Evolutionary conservation across 2,888 invertebrate genomes (phyloP).

Genomic region (Cryptops parisi): DNA sequence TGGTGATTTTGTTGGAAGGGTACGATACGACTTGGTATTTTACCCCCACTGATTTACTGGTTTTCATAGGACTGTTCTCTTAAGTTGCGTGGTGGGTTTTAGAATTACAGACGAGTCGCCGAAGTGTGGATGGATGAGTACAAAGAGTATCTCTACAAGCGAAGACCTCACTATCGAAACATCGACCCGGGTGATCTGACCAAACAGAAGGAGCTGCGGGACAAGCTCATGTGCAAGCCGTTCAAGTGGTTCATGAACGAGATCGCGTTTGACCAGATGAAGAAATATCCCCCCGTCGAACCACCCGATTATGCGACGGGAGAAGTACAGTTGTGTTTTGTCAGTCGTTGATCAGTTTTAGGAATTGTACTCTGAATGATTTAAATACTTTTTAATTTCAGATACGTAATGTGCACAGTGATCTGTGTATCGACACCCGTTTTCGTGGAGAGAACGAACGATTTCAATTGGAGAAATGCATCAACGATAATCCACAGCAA

Average conservation of each 20-base stretch:
- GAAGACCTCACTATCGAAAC: constrained; percentile 56
- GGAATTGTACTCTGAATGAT: background rate
- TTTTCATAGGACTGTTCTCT: background rate
- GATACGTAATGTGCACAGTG: constrained; percentile 48
- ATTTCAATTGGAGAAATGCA: constrained; percentile 39
- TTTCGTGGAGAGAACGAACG: constrained; percentile 33
- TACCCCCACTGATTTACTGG: too few species aligned
- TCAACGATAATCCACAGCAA: constrained; percentile 37
- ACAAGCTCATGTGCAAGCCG: constrained; percentile 64
- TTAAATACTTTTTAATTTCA: constrained; percentile 27
- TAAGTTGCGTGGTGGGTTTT: constrained; percentile 18
- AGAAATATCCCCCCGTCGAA: constrained; percentile 74
- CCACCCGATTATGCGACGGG: constrained; percentile 70
- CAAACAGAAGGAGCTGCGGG: constrained; percentile 57
- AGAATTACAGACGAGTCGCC: constrained; percentile 85
- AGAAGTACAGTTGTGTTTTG: constrained; percentile 37
- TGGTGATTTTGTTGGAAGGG: constrained; percentile 72
- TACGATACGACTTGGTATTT: too few species aligned
- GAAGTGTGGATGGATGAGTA: constrained; percentile 99
- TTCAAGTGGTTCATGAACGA: constrained; percentile 92
- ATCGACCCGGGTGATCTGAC: constrained; percentile 70
- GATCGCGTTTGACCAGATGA: constrained; percentile 75
- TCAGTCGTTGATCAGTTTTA: background rate
- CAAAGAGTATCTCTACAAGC: constrained; percentile 63
- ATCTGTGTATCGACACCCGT: constrained; percentile 56